phyloP scores from a whole-genome alignment of 1,140 invertebrate genomes.

The Arion vulgaris region DNA sequence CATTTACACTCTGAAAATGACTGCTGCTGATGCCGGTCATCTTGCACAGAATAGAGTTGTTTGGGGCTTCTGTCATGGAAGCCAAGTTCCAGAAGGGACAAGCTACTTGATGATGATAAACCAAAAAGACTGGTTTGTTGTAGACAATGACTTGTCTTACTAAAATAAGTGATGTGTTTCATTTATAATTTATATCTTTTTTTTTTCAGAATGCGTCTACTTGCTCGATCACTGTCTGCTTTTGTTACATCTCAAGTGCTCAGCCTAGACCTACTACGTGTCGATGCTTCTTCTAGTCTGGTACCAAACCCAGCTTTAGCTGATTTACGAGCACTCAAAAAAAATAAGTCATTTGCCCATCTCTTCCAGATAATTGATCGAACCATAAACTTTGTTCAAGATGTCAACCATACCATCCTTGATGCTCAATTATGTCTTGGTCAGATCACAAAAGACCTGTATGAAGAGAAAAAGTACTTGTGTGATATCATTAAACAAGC shows the following conservation, averaged over 20 bases:
- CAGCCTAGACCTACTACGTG: not conserved
- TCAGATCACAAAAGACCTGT: constrained; percentile 12
- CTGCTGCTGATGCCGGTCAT: too few relatives aligned
- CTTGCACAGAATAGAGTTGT: too few relatives aligned
- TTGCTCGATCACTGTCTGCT: constrained; percentile 1
- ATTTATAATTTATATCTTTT: constrained; percentile 1
- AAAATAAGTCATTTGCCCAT: constrained; percentile 25
- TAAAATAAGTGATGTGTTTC: too few relatives aligned
- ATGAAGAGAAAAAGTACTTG: constrained; percentile 8
- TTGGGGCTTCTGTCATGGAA: too few relatives aligned
- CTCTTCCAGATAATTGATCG: not conserved
- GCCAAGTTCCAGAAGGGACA: too few relatives aligned
- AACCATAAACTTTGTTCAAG: constrained; percentile 1
- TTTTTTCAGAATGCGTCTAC: constrained; percentile 29
- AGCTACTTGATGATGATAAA: too few relatives aligned
- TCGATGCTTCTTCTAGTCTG: not conserved
- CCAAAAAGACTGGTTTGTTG: too few relatives aligned
- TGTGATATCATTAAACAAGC: not conserved
- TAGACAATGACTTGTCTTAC: too few relatives aligned
- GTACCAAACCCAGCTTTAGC: not conserved
- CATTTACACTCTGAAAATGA: too few relatives aligned
- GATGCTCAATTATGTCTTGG: not conserved
- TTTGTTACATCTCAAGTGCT: constrained; percentile 19
- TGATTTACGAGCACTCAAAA: not conserved
- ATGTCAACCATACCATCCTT: constrained; percentile 8